Evolutionary conservation across 2,888 invertebrate species (phyloP).

Genomic region (Heliconius ethilla): DNA sequence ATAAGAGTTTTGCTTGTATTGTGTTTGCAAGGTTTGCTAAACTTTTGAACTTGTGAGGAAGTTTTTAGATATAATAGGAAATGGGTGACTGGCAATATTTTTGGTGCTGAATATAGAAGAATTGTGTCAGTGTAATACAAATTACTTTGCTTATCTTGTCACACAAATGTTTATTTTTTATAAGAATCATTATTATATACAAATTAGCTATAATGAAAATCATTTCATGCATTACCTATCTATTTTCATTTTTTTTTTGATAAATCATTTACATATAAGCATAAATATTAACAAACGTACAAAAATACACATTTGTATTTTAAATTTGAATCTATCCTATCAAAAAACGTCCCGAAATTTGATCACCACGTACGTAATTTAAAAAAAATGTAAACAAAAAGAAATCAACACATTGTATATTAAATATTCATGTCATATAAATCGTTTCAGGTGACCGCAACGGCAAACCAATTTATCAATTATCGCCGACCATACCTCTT

Average conservation of each 20-base stretch:
- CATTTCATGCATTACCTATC: too few relatives aligned
- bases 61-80: not conserved
- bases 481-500: slow-evolving; percentile 72
- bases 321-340: not conserved
- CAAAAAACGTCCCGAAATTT: not conserved
- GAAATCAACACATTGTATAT: slow-evolving; percentile 5
- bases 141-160: not conserved
- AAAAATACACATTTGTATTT: not conserved
- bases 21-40: slow-evolving; percentile 4
- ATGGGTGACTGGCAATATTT: not conserved
- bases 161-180: not conserved
- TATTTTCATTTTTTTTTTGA: too few relatives aligned
- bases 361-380: not conserved
- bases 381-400: not conserved
- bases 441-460: slow-evolving; percentile 68
- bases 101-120: not conserved
- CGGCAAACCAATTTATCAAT: slow-evolving; percentile 77
- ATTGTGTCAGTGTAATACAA: not conserved
- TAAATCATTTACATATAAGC: not conserved
- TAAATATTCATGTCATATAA: slow-evolving; percentile 21
- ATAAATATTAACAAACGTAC: not conserved
- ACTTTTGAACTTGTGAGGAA: not conserved
- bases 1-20: not conserved
- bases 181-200: not conserved
- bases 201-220: too few relatives aligned